A percentile compares a stretch with the other conserved stretches of the same genome.
These are phyloP conservation scores for Pachyuromys duprasi DNA, from an alignment of 2,797 vertebrate genomes.

Conservation along the genomic window DNA sequence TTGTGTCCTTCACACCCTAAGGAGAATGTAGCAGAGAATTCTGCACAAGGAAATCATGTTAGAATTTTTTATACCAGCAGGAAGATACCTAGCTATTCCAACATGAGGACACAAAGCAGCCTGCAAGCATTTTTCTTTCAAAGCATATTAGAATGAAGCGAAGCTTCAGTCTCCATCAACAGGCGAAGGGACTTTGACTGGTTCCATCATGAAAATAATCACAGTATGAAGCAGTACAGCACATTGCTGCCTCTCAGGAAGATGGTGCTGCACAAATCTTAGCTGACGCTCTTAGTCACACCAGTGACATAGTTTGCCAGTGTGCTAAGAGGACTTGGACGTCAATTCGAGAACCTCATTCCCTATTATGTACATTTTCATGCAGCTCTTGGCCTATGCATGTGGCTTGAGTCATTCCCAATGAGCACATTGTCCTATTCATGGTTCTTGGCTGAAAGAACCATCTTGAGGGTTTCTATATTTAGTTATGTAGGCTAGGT, in stretches of 20 bases:
- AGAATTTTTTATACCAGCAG: background rate
- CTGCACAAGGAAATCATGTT: background rate
- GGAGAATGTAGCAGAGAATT: conserved; percentile 1
- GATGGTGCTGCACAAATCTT: background rate
- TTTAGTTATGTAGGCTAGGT: conserved; percentile 32
- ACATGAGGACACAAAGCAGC: background rate
- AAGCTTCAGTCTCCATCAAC: background rate
- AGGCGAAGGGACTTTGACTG: conserved; percentile 5
- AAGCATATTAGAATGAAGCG: conserved; percentile 41
- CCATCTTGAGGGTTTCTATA: background rate
- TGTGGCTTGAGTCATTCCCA: conserved; percentile 53
- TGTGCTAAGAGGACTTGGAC: background rate
- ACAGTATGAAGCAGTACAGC: background rate
- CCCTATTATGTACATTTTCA: conserved; percentile 46
- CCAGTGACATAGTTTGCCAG: background rate
- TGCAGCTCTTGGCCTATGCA: background rate
- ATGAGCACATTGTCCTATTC: background rate
- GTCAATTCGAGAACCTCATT: conserved; percentile 11
- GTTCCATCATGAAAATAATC: background rate
- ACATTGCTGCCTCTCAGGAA: background rate
- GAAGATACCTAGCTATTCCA: background rate
- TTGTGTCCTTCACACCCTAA: background rate
- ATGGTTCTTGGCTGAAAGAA: conserved; percentile 28
- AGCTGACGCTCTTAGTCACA: background rate
- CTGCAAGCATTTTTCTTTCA: background rate